These are phyloP conservation scores for Xylocampa areola DNA, from an alignment of 2,888 invertebrate species.

Conservation along the genomic window DNA sequence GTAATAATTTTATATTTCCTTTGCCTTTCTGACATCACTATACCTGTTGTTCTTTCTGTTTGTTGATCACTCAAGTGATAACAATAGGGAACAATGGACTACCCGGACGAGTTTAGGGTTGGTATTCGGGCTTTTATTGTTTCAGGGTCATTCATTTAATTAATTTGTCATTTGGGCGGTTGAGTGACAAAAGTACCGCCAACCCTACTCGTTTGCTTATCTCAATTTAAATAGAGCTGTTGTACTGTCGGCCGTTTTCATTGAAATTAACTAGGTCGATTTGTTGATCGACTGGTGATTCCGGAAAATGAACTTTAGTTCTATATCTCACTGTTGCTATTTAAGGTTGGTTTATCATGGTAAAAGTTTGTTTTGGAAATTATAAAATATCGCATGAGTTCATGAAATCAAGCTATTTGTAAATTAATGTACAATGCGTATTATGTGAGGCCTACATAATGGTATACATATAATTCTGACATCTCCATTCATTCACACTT, in stretches of 20 bases:
- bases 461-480: no score
- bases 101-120: slow-evolving; percentile 58
- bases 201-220: slow-evolving; percentile 52
- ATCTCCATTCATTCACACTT: no score
- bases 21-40: slow-evolving; percentile 47
- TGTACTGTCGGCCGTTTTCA: slow-evolving; percentile 39
- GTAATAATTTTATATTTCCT: slow-evolving; percentile 52
- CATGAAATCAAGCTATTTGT: no score
- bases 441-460: no score
- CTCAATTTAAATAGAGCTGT: slow-evolving; percentile 56
- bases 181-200: slow-evolving; percentile 53
- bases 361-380: no score
- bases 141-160: slow-evolving; percentile 60
- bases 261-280: slow-evolving; percentile 40
- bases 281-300: slow-evolving; percentile 24
- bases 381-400: no score
- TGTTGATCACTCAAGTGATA: slow-evolving; percentile 58
- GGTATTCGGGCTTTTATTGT: slow-evolving; percentile 59
- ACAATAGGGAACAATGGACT: slow-evolving; percentile 59
- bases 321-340: not conserved
- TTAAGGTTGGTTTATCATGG: no score
- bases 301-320: not conserved
- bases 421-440: no score
- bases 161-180: slow-evolving; percentile 60
- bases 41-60: slow-evolving; percentile 60